Evolutionary conservation across 2,888 invertebrate species (phyloP).

Genomic region (Trachelus stipa): DNA sequence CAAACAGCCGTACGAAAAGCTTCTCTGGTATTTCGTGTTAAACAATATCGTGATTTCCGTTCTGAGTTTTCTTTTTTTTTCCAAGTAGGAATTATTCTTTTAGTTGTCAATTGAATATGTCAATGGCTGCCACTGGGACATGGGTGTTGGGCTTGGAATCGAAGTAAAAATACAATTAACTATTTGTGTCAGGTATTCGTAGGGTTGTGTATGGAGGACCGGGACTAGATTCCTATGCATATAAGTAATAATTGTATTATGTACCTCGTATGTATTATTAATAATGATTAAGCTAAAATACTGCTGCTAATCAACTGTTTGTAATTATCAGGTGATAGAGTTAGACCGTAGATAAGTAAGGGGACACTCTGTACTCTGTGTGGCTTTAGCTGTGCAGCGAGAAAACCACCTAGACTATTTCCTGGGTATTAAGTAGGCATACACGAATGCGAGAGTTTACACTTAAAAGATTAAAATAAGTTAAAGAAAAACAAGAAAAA

Average conservation of each 20-base stretch:
- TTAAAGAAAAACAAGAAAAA: not conserved
- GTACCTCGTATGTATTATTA: not conserved
- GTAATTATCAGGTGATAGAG: not conserved
- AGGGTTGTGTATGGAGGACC: not conserved
- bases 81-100: not conserved
- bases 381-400: slow-evolving; percentile 14
- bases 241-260: not conserved
- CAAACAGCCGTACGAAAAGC: not conserved
- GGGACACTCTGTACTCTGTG: slow-evolving; percentile 5
- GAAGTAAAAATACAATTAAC: not conserved
- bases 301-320: not conserved
- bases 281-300: not conserved
- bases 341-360: not conserved
- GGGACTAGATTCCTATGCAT: not conserved
- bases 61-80: not conserved
- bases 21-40: not conserved
- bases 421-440: not conserved
- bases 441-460: not conserved
- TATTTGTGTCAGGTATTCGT: not conserved
- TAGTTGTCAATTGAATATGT: not conserved
- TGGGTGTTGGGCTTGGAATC: not conserved
- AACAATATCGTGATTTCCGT: not conserved
- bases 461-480: not conserved
- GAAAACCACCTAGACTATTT: not conserved
- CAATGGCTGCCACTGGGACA: not conserved